phyloP scores from a whole-genome alignment of 1,140 invertebrate species.

The Drosophila virilis region DNA sequence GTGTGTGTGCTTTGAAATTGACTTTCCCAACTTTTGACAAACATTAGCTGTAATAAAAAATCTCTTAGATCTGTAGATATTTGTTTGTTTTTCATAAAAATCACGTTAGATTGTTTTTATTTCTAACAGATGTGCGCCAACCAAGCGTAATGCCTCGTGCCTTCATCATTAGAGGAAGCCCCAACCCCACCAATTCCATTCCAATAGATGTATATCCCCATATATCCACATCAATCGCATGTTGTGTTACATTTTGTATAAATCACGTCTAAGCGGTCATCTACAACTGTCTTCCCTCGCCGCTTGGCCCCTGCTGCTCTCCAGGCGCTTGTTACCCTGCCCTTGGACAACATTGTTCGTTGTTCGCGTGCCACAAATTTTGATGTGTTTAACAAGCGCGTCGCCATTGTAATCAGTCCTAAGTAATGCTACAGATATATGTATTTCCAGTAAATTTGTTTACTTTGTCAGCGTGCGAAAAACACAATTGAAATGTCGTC shows the following conservation, averaged over 20 bases:
- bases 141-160: conserved; percentile 13
- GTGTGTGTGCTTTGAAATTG: background rate
- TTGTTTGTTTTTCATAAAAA: conserved; percentile 5
- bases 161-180: background rate
- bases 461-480: conserved; percentile 24
- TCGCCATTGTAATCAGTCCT: conserved; percentile 26
- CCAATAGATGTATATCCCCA: background rate
- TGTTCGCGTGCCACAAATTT: conserved; percentile 52
- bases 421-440: conserved; percentile 26
- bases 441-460: conserved; percentile 27
- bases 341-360: conserved; percentile 25
- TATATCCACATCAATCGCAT: conserved; percentile 49
- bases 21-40: background rate
- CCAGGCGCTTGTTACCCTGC: background rate
- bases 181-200: background rate
- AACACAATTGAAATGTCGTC: conserved; percentile 31
- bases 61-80: conserved; percentile 3
- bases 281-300: conserved; percentile 17
- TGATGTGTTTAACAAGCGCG: conserved; percentile 26
- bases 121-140: background rate
- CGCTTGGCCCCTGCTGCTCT: background rate
- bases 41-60: background rate
- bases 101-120: conserved; percentile 2
- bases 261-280: conserved; percentile 61
- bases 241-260: conserved; percentile 55